Evolutionary conservation across 2,797 vertebrate genomes (phyloP).

Genomic region (Menidia menidia): DNA sequence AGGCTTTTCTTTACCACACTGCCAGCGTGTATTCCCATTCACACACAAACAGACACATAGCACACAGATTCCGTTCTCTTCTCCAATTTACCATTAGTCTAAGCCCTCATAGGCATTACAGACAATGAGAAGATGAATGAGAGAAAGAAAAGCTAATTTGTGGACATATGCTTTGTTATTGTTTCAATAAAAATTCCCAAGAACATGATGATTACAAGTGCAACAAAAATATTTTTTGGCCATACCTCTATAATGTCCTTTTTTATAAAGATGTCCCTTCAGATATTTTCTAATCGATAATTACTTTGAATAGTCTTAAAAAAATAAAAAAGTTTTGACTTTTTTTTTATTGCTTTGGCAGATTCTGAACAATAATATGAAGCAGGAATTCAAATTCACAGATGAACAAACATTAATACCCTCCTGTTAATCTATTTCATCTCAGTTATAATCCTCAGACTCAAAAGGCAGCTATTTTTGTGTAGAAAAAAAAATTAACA

Average conservation of each 20-base stretch:
- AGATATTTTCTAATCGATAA: constrained; percentile 64
- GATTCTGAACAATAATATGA: constrained; percentile 17
- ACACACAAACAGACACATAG: constrained; percentile 38
- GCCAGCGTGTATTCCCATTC: constrained; percentile 68
- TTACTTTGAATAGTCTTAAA: constrained; percentile 46
- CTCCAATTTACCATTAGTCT: constrained; percentile 77
- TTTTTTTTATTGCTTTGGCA: constrained; percentile 36
- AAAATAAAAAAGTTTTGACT: constrained; percentile 52
- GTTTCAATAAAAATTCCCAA: constrained; percentile 78
- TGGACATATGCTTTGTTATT: constrained; percentile 80
- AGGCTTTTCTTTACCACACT: constrained; percentile 78
- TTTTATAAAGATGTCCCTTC: constrained; percentile 57
- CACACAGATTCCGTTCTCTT: constrained; percentile 59
- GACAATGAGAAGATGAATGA: constrained; percentile 75
- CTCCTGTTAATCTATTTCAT: background rate
- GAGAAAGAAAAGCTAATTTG: constrained; percentile 79
- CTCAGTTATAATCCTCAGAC: background rate
- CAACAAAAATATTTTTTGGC: constrained; percentile 76
- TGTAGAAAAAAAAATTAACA: too few relatives aligned
- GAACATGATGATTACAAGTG: constrained; percentile 77
- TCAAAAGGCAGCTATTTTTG: too few relatives aligned
- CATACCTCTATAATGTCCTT: constrained; percentile 50
- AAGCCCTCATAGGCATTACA: constrained; percentile 75
- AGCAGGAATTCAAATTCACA: constrained; percentile 20
- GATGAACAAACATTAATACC: background rate